These are phyloP conservation scores for Tonatia bakeri DNA, from an alignment of 2,113 vertebrate genomes.

Conservation along the genomic window DNA sequence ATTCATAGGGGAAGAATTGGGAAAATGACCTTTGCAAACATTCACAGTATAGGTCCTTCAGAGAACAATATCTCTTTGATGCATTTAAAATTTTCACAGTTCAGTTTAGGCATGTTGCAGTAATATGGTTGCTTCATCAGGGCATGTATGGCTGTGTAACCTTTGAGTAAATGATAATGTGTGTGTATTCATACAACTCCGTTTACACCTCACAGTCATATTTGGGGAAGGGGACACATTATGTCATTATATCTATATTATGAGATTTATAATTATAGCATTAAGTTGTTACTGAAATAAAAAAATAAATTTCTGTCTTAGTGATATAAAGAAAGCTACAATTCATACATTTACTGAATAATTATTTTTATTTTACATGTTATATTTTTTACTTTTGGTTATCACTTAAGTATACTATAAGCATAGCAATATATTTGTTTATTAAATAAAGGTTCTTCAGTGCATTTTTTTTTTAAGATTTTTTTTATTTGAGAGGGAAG, in stretches of 20 bases:
- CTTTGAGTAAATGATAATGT: neutral
- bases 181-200: neutral
- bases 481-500: too few species aligned
- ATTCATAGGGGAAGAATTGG: neutral
- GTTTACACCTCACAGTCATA: neutral
- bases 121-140: neutral
- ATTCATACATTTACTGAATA: neutral
- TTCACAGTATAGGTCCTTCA: neutral
- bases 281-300: neutral
- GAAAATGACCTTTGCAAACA: neutral
- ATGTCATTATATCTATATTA: neutral
- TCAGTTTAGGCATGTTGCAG: neutral
- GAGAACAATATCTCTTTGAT: neutral
- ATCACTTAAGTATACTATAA: neutral
- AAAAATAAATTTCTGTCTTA: neutral
- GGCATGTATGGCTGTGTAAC: accelerated
- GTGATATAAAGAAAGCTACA: neutral
- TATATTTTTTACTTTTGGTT: neutral
- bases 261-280: neutral
- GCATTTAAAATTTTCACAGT: neutral
- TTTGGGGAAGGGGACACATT: neutral
- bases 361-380: neutral
- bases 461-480: constrained; percentile 34
- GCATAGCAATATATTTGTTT: neutral
- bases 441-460: neutral